Base-by-base conservation (phyloP, 2,113 vertebrate species). In the Vimba vimba region DNA sequence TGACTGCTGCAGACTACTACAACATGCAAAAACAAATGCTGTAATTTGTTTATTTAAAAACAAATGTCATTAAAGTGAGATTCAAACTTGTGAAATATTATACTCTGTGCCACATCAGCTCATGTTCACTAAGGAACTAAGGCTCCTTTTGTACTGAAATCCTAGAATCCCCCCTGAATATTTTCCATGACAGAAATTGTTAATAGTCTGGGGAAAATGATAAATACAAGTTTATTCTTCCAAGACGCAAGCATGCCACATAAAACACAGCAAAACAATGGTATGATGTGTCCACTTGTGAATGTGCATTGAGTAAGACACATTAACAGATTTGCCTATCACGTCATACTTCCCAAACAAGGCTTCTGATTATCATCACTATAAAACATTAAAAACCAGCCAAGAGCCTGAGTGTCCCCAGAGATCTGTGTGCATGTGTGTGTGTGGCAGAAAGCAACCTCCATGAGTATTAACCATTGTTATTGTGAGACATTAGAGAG, bases 291-390 rank as follows among this genome's bases (percentile, higher is more conserved):
- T 84, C 73, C 75, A 59, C 77, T 84, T 79, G 78, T 85, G 78
- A 83, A 74, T 50, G 36, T 69, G 39, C 60, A 76, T 88, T 25
- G 77, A 60, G 33, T 60, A 33, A 79, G 91, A 91, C 90, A 89
- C 85, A 88, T 84, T 76, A 90, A 86, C 87, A 90, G 87, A 93
- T 93, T 88, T 83, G 80, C 50, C 87, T 88, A 81, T 91, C 86
- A 82, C 84, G 88, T 80, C 80, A 91, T 82, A 69, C 75, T 57
- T 47, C 77, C 50, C 66, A 6, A 33, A 71, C 23, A 71, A 83
- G 36, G 33, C 47, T 43, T 13, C 30, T 25, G 25, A 43, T 57
- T 30, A 39, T 39, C 50, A n/a, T 47, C 2, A 21, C 23, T 60
- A 68, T 68, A 55, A 71, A 66, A 80, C 25, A 55, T 59, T 79